phyloP scores from a whole-genome alignment of 2,888 invertebrate genomes.

The Dascillus cervinus region DNA sequence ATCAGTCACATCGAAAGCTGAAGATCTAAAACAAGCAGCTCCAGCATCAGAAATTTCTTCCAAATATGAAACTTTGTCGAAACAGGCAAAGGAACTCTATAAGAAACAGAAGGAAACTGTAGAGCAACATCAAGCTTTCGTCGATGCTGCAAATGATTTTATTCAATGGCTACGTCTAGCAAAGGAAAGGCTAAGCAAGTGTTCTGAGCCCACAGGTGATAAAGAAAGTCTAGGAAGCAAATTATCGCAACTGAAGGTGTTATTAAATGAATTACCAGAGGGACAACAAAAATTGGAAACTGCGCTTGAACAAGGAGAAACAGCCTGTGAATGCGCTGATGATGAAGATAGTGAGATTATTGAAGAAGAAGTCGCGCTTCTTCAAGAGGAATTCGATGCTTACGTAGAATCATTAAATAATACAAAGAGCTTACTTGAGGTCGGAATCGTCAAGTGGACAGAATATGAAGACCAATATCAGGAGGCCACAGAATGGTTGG shows the following conservation, averaged over 20 bases:
- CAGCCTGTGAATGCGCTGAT: conserved; percentile 77
- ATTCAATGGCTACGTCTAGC: conserved; percentile 86
- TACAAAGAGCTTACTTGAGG: conserved; percentile 74
- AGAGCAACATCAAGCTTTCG: conserved; percentile 84
- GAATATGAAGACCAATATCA: conserved; percentile 89
- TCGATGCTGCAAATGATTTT: conserved; percentile 80
- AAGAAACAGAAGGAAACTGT: conserved; percentile 85
- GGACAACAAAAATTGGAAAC: conserved; percentile 77
- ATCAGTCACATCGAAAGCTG: conserved; percentile 88
- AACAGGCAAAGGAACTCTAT: conserved; percentile 84
- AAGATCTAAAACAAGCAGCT: conserved; percentile 82
- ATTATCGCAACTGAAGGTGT: conserved; percentile 74
- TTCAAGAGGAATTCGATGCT: conserved; percentile 86
- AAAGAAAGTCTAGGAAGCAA: conserved; percentile 82
- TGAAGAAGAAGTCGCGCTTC: conserved; percentile 82
- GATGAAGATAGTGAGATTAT: conserved; percentile 84
- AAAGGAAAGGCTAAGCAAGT: conserved; percentile 85
- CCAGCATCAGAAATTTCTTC: conserved; percentile 87
- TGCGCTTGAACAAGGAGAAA: conserved; percentile 76
- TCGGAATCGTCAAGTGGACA: conserved; percentile 88
- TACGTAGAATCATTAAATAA: conserved; percentile 67
- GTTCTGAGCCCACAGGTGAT: conserved; percentile 87
- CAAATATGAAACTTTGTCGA: conserved; percentile 83
- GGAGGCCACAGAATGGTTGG: conserved; percentile 84
- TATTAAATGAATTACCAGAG: conserved; percentile 75